Conservation (phyloP, 2,888 invertebrate species). For the Drosophila demipolita region DNA sequence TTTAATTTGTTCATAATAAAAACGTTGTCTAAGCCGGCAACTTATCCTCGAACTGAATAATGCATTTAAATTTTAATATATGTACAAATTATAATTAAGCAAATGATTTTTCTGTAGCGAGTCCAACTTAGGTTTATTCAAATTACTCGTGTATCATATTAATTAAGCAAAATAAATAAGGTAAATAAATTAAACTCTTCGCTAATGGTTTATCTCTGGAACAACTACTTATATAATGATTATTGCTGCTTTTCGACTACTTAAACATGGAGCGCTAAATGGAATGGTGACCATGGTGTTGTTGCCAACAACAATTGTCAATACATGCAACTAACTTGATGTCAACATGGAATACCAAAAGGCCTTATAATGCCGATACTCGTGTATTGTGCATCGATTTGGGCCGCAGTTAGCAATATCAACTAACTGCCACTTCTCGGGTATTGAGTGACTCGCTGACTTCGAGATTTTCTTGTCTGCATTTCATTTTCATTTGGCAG, state of each 20-base stretch:
- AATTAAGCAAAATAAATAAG: neutral
- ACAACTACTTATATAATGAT: neutral
- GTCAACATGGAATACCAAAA: conserved; percentile 33
- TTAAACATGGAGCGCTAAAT: conserved; percentile 8
- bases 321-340: conserved; percentile 26
- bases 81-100: neutral
- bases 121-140: neutral
- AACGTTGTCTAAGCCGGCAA: neutral
- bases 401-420: conserved; percentile 29
- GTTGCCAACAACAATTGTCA: conserved; percentile 30
- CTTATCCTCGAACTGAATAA: neutral
- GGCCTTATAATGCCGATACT: conserved; percentile 42
- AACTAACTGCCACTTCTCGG: conserved; percentile 34
- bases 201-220: neutral
- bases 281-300: conserved; percentile 28
- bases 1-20: no score
- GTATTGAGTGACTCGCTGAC: conserved; percentile 54
- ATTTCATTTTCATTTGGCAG: conserved; percentile 78
- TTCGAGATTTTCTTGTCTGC: conserved; percentile 64
- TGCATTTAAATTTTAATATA: neutral
- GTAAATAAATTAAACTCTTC: neutral
- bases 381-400: conserved; percentile 13
- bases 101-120: neutral
- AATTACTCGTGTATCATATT: neutral
- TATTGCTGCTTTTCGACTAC: neutral